These are phyloP conservation scores for Leptinotarsa haldemani DNA, from an alignment of 2,888 invertebrate species.

Conservation along the genomic window DNA sequence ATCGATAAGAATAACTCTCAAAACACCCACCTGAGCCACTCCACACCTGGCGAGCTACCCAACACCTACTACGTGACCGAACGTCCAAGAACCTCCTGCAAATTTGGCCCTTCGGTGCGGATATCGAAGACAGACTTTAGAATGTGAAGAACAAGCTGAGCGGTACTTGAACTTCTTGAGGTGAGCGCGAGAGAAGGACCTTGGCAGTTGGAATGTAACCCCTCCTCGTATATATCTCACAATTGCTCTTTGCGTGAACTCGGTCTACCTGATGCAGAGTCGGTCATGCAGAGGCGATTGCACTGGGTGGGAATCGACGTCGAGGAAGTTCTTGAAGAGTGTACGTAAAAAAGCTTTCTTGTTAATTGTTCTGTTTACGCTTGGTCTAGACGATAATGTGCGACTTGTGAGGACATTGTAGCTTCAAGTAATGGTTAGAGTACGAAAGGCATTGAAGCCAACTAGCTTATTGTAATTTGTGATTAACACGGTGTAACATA, in stretches of 20 bases:
- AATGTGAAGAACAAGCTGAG: too few species aligned
- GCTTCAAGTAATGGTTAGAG: too few species aligned
- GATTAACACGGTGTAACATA: too few species aligned
- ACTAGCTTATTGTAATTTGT: too few species aligned
- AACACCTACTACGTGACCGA: background rate
- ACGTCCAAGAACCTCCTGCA: background rate
- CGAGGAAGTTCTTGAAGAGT: background rate
- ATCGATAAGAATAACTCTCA: too few species aligned
- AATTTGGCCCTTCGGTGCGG: slow-evolving; percentile 12
- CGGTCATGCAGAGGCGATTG: slow-evolving; percentile 11
- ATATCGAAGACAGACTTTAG: background rate
- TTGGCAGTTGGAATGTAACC: slow-evolving; percentile 57
- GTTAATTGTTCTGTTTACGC: background rate
- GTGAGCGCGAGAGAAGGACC: slow-evolving; percentile 49
- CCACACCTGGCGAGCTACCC: background rate
- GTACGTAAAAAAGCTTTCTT: slow-evolving; percentile 5
- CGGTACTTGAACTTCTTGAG: background rate
- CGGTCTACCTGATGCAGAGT: slow-evolving; percentile 15
- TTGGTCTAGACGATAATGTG: background rate
- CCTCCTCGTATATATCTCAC: slow-evolving; percentile 43
- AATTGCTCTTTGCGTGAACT: slow-evolving; percentile 16
- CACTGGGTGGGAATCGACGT: slow-evolving; percentile 11
- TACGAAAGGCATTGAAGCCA: too few species aligned
- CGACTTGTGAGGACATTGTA: background rate
- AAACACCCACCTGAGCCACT: background rate